Percentiles rank a stretch among this genome's conserved stretches.
These are phyloP conservation scores for Acleris holmiana DNA, from an alignment of 2,888 invertebrate species.

Conservation along the genomic window DNA sequence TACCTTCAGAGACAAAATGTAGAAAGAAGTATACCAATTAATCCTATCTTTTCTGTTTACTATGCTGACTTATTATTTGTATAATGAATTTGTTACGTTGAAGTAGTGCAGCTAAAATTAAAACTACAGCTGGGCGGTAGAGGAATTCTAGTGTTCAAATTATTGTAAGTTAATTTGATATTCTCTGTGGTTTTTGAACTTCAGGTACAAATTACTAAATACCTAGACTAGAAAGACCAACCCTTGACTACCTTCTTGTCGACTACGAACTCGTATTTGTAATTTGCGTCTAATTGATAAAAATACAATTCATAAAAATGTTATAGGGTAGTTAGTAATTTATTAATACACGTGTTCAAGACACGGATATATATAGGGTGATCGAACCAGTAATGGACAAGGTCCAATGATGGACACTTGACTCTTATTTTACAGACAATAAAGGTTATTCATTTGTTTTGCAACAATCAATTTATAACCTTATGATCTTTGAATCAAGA, in stretches of 20 bases:
- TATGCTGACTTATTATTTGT: slow-evolving; percentile 12
- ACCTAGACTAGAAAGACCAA: not conserved
- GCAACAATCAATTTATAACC: no score
- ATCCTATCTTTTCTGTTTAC: not conserved
- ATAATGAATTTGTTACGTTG: slow-evolving; percentile 9
- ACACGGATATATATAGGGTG: no score
- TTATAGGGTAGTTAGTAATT: no score
- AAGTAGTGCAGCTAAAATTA: slow-evolving; percentile 10
- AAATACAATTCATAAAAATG: no score
- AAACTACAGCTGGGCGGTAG: slow-evolving; percentile 9
- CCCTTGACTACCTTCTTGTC: not conserved
- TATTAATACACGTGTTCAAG: no score
- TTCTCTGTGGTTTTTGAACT: slow-evolving; percentile 15
- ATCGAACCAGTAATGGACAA: no score
- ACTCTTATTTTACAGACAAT: no score
- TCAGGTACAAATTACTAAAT: slow-evolving; percentile 12
- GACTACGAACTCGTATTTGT: no score
- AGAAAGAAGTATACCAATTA: not conserved
- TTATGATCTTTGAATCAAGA: no score
- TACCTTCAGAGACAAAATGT: slow-evolving; percentile 13
- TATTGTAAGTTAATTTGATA: slow-evolving; percentile 24
- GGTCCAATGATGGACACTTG: no score
- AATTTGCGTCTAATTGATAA: no score
- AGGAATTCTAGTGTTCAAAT: slow-evolving; percentile 19
- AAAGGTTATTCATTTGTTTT: no score